Base-by-base conservation (phyloP, 2,113 vertebrate species). In the Brienomyrus longianalis region DNA sequence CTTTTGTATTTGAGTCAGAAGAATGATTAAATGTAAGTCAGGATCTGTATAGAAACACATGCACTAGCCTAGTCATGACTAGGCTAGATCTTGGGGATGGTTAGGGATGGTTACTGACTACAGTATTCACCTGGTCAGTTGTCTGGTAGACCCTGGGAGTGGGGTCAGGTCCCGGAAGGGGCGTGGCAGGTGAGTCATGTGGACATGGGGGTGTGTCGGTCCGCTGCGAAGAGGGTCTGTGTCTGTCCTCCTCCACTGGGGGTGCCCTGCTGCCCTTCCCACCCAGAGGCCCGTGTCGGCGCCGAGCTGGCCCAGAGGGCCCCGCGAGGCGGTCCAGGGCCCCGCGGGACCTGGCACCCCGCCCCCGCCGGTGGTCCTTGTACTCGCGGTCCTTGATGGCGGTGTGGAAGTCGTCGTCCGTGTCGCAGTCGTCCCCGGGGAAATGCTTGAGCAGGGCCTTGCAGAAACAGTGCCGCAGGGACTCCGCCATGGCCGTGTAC, bases 401-500 rank as follows among this genome's bases (percentile, higher is more conserved):
- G 91, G 98, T 93, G 94, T 97, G 97, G 91, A 97, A 98, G 87
- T 99, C 98, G 70, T 99, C 98, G 31, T 99, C 98, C 0, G 98
- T 99, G 93, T 99, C 98, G 1, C 96, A 97, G 2, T 99, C 98
- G 93, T 99, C 98, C 0, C 97, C 96, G 43, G 98, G 98, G 89
- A 98, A 98, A 93, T 99, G 98, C 93, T 99, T 99, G 54, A 96
- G 93, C 93, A 99, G 95, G 0, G 98, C 98, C 77, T 98, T 97
- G 94, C 96, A 97, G 91, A 99, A 99, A 93, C 98, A 99, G 39
- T 97, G 95, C 86, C 99, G 98, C 59, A 99, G 94, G 89, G 98
- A 98, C 92, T 97, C 97, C 0, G 98, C 97, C 98, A 99, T 99
- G 94, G 97, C 96, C 3, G 97, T 99, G 91, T 99, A 99, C 35